These are phyloP conservation scores for Panurus biarmicus DNA, from an alignment of 2,113 vertebrate genomes.

Conservation along the genomic window DNA sequence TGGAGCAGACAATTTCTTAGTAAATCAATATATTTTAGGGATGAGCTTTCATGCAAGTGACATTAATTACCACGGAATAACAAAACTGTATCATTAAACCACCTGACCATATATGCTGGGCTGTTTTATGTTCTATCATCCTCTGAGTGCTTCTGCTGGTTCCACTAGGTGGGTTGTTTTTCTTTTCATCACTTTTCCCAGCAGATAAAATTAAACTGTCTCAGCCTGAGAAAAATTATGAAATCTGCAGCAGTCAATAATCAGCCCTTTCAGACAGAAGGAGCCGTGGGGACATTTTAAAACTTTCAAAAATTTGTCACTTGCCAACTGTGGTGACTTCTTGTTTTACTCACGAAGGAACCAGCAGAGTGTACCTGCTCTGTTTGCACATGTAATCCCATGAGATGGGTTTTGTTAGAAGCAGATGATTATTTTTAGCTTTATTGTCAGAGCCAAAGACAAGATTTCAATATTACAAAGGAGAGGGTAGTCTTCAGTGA, in stretches of 20 bases:
- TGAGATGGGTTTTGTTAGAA: neutral
- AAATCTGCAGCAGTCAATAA: neutral
- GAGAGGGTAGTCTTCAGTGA: neutral
- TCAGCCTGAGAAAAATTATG: neutral
- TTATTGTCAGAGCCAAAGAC: neutral
- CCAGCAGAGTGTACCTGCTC: neutral
- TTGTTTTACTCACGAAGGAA: neutral
- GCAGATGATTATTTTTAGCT: neutral
- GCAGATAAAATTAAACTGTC: constrained; percentile 38
- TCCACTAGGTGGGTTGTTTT: neutral
- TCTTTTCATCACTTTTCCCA: neutral
- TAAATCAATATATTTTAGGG: constrained; percentile 48
- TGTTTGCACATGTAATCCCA: neutral
- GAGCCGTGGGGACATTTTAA: neutral
- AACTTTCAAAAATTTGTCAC: neutral
- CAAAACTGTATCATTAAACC: constrained; percentile 28
- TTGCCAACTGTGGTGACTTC: neutral
- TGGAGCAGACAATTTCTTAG: constrained; percentile 42
- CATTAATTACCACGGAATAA: constrained; percentile 50
- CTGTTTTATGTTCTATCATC: neutral
- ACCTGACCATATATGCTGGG: neutral
- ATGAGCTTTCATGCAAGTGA: constrained; percentile 52
- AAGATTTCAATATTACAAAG: neutral
- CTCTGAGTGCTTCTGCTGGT: neutral
- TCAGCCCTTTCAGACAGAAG: constrained; percentile 19